These are phyloP conservation scores for Bombus cullumanus DNA, from an alignment of 1,140 invertebrate genomes.

Conservation along the genomic window DNA sequence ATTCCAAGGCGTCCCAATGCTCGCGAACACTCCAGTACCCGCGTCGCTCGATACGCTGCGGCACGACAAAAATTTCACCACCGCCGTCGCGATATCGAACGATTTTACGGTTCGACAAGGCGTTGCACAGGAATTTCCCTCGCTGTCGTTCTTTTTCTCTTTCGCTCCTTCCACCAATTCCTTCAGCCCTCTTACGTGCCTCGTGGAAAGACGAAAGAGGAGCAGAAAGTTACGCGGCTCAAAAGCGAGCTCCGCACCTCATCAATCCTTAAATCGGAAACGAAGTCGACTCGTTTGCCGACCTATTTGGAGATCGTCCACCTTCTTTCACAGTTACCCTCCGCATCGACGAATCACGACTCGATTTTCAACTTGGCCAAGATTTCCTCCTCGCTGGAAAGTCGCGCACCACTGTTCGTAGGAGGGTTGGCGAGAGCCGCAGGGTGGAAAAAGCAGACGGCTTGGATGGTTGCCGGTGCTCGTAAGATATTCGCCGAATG, in stretches of 20 bases:
- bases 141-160: too few relatives aligned
- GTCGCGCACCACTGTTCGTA: background rate
- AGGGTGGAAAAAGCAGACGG: constrained; percentile 44
- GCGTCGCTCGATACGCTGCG: background rate
- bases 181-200: background rate
- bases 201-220: background rate
- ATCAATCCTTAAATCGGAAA: constrained; percentile 19
- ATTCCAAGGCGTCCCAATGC: constrained; percentile 20
- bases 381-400: constrained; percentile 38
- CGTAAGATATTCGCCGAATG: constrained; percentile 69
- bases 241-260: background rate
- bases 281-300: constrained; percentile 5
- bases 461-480: constrained; percentile 60
- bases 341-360: background rate
- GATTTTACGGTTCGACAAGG: constrained; percentile 9
- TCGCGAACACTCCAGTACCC: background rate
- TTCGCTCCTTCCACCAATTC: too few relatives aligned
- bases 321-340: background rate
- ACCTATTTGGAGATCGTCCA: constrained; percentile 26
- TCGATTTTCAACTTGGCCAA: constrained; percentile 52
- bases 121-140: background rate
- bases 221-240: background rate
- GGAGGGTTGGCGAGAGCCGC: background rate
- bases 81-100: background rate
- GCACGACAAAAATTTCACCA: constrained; percentile 16